These are phyloP conservation scores for Heliconius himera DNA, from an alignment of 1,140 invertebrate species.

Conservation along the genomic window DNA sequence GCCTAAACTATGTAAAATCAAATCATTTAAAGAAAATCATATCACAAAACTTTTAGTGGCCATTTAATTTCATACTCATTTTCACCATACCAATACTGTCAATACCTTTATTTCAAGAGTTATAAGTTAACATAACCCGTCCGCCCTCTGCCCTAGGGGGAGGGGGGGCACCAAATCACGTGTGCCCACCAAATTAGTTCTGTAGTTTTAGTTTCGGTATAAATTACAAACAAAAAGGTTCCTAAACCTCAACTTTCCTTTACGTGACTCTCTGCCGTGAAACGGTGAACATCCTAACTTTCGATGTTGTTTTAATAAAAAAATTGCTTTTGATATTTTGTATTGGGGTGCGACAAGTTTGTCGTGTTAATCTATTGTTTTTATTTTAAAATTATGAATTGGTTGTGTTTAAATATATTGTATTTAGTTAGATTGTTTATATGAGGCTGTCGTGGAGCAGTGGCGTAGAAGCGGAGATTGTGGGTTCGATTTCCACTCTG, in stretches of 20 bases:
- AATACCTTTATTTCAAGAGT: background rate
- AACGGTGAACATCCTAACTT: slow-evolving; percentile 30
- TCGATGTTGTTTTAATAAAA: slow-evolving; percentile 23
- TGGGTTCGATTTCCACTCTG: too few species aligned
- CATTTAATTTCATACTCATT: background rate
- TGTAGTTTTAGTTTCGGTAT: slow-evolving; percentile 32
- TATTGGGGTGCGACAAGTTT: background rate
- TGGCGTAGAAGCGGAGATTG: too few species aligned
- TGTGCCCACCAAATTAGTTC: slow-evolving; percentile 33
- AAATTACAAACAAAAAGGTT: slow-evolving; percentile 43
- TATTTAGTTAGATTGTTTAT: too few species aligned
- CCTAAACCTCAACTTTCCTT: slow-evolving; percentile 38
- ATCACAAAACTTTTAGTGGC: background rate
- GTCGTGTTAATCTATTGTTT: background rate
- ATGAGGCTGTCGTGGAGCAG: too few species aligned
- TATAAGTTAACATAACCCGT: background rate
- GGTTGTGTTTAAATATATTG: too few species aligned
- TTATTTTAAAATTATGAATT: background rate
- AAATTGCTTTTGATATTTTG: background rate
- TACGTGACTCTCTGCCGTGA: slow-evolving; percentile 40
- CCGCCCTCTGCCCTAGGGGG: background rate
- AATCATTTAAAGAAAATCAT: background rate
- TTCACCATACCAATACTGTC: background rate
- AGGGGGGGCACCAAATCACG: slow-evolving; percentile 22
- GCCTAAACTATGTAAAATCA: too few species aligned